Percentiles rank a stretch among this genome's conserved stretches.
Evolutionary conservation across 2,797 vertebrate genomes (phyloP).

Genomic region (Morus bassanus): DNA sequence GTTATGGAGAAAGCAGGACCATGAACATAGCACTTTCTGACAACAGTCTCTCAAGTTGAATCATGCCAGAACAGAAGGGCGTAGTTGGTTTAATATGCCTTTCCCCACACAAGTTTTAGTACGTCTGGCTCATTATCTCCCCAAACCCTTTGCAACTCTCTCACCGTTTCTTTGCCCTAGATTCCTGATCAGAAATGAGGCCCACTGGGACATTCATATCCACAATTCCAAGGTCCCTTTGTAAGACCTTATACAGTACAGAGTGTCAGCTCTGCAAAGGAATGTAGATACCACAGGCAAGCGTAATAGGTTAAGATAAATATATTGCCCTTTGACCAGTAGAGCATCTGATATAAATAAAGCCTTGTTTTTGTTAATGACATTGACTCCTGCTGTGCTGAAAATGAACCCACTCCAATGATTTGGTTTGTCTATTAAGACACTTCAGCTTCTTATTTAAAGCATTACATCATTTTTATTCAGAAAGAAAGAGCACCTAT

Average conservation of each 20-base stretch:
- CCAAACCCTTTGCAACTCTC: background rate
- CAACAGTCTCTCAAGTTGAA: background rate
- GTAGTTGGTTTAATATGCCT: background rate
- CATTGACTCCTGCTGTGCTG: background rate
- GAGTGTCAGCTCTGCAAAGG: background rate
- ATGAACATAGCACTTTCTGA: background rate
- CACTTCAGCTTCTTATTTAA: background rate
- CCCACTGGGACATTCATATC: background rate
- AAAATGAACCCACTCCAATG: background rate
- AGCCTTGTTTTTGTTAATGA: background rate
- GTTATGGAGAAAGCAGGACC: background rate
- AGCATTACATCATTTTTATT: background rate
- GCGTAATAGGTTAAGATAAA: background rate
- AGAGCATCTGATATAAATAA: conserved; percentile 1
- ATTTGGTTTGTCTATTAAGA: background rate
- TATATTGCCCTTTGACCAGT: background rate
- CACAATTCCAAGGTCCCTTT: background rate
- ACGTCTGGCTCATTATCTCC: background rate
- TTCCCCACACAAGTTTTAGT: background rate
- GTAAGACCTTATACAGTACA: background rate
- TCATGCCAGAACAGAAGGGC: background rate
- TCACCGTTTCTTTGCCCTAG: background rate
- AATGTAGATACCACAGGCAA: background rate
- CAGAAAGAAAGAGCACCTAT: background rate
- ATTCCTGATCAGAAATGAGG: background rate